Conservation (phyloP, 1,140 invertebrate genomes). For the Babylonia areolata region DNA sequence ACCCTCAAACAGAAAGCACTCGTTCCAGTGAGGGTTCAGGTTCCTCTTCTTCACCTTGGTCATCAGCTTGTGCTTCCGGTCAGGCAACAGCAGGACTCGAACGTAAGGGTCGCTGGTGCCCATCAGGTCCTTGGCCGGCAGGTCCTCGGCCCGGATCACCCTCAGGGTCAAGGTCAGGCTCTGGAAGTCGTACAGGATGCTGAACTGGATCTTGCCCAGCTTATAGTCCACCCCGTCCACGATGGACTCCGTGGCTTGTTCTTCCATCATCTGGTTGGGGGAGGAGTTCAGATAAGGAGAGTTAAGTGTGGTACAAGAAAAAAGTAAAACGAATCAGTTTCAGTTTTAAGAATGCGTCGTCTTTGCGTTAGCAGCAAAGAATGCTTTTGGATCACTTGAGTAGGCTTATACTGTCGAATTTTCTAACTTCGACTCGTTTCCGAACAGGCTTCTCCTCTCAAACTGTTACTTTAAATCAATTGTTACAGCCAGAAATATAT, state of each 20-base stretch:
- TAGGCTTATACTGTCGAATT: too few species aligned
- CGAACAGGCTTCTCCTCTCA: too few species aligned
- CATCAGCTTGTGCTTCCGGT: conserved; percentile 97
- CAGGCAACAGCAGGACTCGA: conserved; percentile 91
- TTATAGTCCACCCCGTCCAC: conserved; percentile 69
- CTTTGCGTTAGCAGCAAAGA: too few species aligned
- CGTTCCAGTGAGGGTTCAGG: conserved; percentile 97
- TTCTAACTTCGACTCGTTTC: too few species aligned
- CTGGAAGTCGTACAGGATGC: conserved; percentile 95
- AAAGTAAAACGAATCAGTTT: too few species aligned
- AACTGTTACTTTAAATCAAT: too few species aligned
- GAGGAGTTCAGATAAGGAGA: too few species aligned
- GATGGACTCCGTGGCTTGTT: conserved; percentile 45
- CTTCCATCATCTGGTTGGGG: conserved; percentile 51
- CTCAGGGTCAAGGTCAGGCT: conserved; percentile 92
- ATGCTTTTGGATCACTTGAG: too few species aligned
- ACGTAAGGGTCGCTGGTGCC: conserved; percentile 86
- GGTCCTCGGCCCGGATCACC: conserved; percentile 85
- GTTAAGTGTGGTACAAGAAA: too few species aligned
- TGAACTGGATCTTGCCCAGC: conserved; percentile 87
- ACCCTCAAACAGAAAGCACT: conserved; percentile 98
- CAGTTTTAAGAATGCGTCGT: too few species aligned
- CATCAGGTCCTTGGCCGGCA: conserved; percentile 95
- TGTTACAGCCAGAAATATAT: too few species aligned
- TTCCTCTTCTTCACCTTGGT: conserved; percentile 97